Evolutionary conservation across 2,888 invertebrate species (phyloP).

Genomic region (Cantharis flavilabris): DNA sequence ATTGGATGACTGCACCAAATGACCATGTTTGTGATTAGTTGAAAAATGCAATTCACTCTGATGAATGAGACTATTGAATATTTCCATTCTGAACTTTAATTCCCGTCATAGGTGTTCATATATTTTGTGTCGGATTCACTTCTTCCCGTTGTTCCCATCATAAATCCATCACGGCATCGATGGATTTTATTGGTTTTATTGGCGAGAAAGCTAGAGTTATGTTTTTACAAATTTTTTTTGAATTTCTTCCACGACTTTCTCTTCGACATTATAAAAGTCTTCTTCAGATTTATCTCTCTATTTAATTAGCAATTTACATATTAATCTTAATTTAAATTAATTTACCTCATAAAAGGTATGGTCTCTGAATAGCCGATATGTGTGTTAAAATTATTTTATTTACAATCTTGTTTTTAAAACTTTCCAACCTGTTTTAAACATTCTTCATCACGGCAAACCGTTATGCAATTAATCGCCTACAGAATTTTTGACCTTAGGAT

Average conservation of each 20-base stretch:
- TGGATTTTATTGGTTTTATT: neutral
- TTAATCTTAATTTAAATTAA: constrained; percentile 5
- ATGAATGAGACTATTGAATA: constrained; percentile 35
- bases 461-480: constrained; percentile 9
- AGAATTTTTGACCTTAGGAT: constrained; percentile 8
- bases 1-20: constrained; percentile 32
- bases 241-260: neutral
- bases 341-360: neutral
- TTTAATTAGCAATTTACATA: neutral
- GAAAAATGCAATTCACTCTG: constrained; percentile 47
- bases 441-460: constrained; percentile 7
- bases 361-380: neutral
- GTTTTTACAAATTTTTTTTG: neutral
- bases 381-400: constrained; percentile 2
- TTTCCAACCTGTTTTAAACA: constrained; percentile 12
- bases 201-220: neutral
- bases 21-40: constrained; percentile 30
- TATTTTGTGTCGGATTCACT: neutral
- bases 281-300: neutral
- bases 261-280: neutral
- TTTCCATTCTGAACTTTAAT: neutral
- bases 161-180: neutral
- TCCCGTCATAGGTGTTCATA: neutral
- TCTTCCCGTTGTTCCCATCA: neutral
- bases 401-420: constrained; percentile 5